Evolutionary conservation across 2,888 invertebrate species (phyloP).

Genomic region (Holacanthella duospinosa): DNA sequence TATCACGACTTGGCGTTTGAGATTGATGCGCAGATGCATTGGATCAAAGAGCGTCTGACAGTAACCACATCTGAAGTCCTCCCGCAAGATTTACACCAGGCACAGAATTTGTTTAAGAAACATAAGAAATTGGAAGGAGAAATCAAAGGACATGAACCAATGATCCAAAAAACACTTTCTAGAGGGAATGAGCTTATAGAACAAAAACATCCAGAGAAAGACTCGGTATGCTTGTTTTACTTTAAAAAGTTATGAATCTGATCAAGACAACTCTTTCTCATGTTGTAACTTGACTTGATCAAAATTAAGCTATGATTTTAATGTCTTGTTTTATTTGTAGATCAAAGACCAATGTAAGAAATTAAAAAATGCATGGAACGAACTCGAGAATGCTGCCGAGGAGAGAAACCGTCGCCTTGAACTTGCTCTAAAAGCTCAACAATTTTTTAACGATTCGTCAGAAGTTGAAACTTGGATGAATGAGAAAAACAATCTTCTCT

Average conservation of each 20-base stretch:
- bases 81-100: slow-evolving; percentile 76
- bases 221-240: no score
- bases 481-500: slow-evolving; percentile 70
- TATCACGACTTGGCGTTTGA: slow-evolving; percentile 91
- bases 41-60: slow-evolving; percentile 84
- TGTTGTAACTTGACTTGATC: background rate
- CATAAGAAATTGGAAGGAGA: slow-evolving; percentile 87
- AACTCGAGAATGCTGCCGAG: slow-evolving; percentile 58
- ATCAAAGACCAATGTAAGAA: slow-evolving; percentile 61
- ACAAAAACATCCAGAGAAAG: slow-evolving; percentile 69
- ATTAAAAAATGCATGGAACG: slow-evolving; percentile 61
- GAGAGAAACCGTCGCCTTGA: slow-evolving; percentile 68
- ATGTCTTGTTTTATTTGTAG: slow-evolving; percentile 41
- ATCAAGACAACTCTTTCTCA: slow-evolving; percentile 11
- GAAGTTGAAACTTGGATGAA: slow-evolving; percentile 89
- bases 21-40: slow-evolving; percentile 81
- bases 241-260: slow-evolving; percentile 64
- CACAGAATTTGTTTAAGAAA: slow-evolving; percentile 82
- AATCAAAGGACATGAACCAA: slow-evolving; percentile 71
- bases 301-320: background rate
- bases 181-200: slow-evolving; percentile 64
- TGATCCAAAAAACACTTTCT: slow-evolving; percentile 70
- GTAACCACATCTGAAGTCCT: slow-evolving; percentile 51
- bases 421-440: slow-evolving; percentile 76
- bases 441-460: slow-evolving; percentile 79